These are phyloP conservation scores for Terrapene triunguis DNA, from an alignment of 2,113 vertebrate species.

Conservation along the genomic window DNA sequence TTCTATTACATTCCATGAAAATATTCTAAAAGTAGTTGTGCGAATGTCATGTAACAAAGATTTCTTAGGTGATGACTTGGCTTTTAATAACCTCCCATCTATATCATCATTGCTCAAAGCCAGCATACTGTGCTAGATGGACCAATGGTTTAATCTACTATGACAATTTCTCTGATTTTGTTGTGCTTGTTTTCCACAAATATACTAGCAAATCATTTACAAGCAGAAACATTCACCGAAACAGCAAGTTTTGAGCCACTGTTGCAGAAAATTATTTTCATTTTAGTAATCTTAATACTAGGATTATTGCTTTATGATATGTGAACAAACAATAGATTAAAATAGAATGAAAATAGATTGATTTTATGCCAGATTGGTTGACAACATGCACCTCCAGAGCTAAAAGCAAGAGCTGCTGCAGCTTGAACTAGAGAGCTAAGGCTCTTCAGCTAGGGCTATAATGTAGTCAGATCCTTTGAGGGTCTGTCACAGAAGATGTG, in stretches of 20 bases:
- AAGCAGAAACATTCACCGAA: not conserved
- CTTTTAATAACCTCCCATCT: slow-evolving; percentile 24
- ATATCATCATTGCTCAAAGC: not conserved
- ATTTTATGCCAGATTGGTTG: not conserved
- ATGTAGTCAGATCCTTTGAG: not conserved
- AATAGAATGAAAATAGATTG: not conserved
- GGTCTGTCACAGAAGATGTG: not conserved
- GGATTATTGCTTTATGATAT: not conserved
- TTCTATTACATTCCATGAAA: not conserved
- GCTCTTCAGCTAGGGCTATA: not conserved
- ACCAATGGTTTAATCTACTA: not conserved
- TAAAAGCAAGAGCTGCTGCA: not conserved
- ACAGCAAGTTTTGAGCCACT: not conserved
- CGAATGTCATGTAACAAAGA: not conserved
- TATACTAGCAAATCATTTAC: not conserved
- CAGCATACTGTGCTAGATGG: not conserved
- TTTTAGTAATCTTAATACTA: not conserved
- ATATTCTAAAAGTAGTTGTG: slow-evolving; percentile 5
- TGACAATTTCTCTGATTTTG: not conserved
- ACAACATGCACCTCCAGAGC: too few species aligned
- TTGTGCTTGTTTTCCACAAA: not conserved
- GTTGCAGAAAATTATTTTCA: not conserved
- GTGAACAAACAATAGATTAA: not conserved
- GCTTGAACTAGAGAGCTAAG: rapidly evolving
- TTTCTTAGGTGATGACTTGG: not conserved